A percentile compares a stretch with the other conserved stretches of the same genome.
These are phyloP conservation scores for Chydorus sphaericus DNA, from an alignment of 2,888 invertebrate species.

Conservation along the genomic window DNA sequence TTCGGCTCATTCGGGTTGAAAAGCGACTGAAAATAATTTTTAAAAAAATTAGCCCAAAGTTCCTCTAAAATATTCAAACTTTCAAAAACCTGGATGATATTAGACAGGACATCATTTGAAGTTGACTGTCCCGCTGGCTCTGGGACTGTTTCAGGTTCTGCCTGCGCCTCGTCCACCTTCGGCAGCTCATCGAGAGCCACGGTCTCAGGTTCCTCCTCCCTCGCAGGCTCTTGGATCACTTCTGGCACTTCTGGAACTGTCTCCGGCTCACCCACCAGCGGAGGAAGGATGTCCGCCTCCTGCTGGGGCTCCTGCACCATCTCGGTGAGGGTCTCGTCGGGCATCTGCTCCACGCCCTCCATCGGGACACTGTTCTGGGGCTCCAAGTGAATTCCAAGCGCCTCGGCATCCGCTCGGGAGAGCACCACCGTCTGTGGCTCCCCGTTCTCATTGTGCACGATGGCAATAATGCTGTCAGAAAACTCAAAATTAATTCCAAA, in stretches of 20 bases:
- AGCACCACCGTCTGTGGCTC: conserved; percentile 9
- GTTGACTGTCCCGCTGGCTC: background rate
- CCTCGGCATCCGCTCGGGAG: conserved; percentile 3
- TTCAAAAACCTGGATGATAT: conserved; percentile 6
- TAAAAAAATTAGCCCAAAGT: too few relatives aligned
- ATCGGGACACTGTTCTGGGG: too few relatives aligned
- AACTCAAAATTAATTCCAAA: background rate
- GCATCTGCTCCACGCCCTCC: too few relatives aligned
- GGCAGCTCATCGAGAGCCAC: background rate
- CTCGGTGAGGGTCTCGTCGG: background rate
- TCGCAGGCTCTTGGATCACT: too few relatives aligned
- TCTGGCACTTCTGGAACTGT: too few relatives aligned
- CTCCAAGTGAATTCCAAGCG: conserved; percentile 7
- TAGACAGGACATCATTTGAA: conserved; percentile 10
- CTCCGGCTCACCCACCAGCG: too few relatives aligned
- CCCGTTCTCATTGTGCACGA: conserved; percentile 8
- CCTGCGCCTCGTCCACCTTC: background rate
- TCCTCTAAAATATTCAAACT: too few relatives aligned
- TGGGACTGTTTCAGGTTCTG: background rate
- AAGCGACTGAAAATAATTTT: too few relatives aligned
- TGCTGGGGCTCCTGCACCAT: background rate
- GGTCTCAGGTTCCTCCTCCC: too few relatives aligned
- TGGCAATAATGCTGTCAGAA: conserved; percentile 2
- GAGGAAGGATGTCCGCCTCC: too few relatives aligned
- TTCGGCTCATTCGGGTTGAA: conserved; percentile 10